Conservation (phyloP, 2,888 invertebrate genomes). For the Tetanocera ferruginea region DNA sequence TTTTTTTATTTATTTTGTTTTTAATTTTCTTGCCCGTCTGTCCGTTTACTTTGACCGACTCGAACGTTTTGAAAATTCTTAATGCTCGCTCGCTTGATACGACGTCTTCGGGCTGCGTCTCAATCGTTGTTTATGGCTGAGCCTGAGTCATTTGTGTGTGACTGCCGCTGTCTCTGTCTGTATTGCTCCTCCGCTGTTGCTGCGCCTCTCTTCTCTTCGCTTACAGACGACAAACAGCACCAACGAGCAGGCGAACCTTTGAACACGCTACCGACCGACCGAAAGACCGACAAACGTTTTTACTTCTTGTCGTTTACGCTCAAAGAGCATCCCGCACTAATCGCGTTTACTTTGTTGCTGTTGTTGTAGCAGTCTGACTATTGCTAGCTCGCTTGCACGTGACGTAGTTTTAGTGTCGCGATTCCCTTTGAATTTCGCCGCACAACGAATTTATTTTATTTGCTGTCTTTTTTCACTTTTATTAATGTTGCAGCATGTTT, state of each 20-base stretch:
- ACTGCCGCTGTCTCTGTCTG: constrained; percentile 1
- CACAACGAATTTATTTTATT: constrained; percentile 5
- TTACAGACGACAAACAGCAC: background rate
- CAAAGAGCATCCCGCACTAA: constrained; percentile 38
- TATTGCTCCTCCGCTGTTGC: background rate
- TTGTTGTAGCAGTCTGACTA: background rate
- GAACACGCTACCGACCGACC: constrained; percentile 26
- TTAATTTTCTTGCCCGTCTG: constrained; percentile 10
- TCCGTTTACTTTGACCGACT: constrained; percentile 42
- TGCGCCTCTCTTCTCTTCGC: background rate
- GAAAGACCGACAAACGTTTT: constrained; percentile 23
- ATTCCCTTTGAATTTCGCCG: constrained; percentile 32
- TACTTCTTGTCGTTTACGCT: constrained; percentile 20
- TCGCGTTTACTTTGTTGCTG: constrained; percentile 1
- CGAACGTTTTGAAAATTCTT: constrained; percentile 42
- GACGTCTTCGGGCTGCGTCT: constrained; percentile 24
- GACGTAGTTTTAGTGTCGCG: constrained; percentile 14
- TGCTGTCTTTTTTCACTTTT: background rate
- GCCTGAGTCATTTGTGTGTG: constrained; percentile 39
- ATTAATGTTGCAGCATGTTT: background rate
- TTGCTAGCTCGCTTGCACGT: constrained; percentile 34
- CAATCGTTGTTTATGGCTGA: constrained; percentile 41
- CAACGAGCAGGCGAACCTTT: background rate
- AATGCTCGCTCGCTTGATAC: constrained; percentile 30
- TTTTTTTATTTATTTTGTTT: background rate